Evolutionary conservation across 2,113 vertebrate species (phyloP).

Genomic region (Herpetotheres cachinnans): DNA sequence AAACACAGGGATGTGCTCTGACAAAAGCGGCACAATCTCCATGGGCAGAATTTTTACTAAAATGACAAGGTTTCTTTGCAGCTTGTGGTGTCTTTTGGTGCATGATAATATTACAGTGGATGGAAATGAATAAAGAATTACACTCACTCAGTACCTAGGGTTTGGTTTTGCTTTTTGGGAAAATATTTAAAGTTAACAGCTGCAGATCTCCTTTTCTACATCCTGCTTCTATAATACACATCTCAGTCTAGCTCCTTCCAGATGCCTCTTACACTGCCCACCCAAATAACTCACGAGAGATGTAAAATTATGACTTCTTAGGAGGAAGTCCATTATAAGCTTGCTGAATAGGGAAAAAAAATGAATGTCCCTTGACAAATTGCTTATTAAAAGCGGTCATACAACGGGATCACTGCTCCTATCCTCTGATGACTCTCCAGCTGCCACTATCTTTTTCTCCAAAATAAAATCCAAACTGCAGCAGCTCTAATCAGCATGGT

Average conservation of each 20-base stretch:
- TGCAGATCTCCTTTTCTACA: background rate
- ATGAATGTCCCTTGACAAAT: background rate
- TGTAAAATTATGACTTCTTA: background rate
- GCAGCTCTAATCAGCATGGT: background rate
- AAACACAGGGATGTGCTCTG: background rate
- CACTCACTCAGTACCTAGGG: background rate
- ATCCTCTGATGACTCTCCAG: background rate
- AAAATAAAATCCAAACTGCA: background rate
- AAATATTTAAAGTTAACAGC: background rate
- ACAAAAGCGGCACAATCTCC: background rate
- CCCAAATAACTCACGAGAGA: background rate
- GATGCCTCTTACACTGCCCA: background rate
- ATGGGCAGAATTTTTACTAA: background rate
- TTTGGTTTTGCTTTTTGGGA: background rate
- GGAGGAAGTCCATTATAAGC: background rate
- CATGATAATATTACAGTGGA: background rate
- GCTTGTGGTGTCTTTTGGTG: background rate
- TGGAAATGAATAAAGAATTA: background rate
- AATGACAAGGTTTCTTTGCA: background rate
- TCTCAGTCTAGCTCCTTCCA: background rate
- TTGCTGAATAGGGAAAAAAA: background rate
- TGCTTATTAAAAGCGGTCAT: background rate
- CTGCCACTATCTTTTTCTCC: background rate
- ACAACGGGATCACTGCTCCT: background rate
- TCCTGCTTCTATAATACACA: background rate